Evolutionary conservation across 2,113 vertebrate species (phyloP).

Genomic region (Bubo blakistoni): DNA sequence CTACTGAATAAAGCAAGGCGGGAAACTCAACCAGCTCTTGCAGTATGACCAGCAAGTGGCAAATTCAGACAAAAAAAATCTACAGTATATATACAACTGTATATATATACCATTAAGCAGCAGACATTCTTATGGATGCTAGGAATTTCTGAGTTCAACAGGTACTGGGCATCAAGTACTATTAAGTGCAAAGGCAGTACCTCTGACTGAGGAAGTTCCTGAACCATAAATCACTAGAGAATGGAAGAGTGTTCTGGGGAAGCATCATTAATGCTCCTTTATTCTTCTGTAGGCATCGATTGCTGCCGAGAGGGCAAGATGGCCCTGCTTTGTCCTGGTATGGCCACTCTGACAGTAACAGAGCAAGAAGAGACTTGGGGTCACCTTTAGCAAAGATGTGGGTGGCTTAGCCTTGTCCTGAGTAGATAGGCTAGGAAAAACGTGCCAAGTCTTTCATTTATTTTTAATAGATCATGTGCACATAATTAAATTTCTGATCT

Average conservation of each 20-base stretch:
- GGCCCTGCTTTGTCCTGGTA: neutral
- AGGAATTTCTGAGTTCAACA: neutral
- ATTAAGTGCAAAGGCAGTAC: neutral
- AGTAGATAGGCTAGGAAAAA: neutral
- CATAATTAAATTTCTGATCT: neutral
- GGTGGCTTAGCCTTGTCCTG: neutral
- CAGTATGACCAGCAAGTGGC: neutral
- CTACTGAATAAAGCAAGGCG: neutral
- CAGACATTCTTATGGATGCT: neutral
- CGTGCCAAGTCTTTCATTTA: neutral
- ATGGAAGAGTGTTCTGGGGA: neutral
- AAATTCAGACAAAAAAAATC: neutral
- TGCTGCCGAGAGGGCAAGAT: neutral
- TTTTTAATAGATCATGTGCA: conserved; percentile 1
- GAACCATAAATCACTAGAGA: neutral
- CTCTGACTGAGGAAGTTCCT: neutral
- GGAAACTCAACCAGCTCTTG: neutral
- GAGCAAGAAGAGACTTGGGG: neutral
- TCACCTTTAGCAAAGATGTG: neutral
- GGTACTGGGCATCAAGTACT: neutral
- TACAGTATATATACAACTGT: no score
- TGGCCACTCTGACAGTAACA: neutral
- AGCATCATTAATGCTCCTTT: neutral
- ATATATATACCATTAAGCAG: neutral
- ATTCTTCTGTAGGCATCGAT: neutral